Evolutionary conservation across 2,113 vertebrate species (phyloP), one percentile per base, ranked within the genome.

Genomic region (Jacana jacana): DNA sequence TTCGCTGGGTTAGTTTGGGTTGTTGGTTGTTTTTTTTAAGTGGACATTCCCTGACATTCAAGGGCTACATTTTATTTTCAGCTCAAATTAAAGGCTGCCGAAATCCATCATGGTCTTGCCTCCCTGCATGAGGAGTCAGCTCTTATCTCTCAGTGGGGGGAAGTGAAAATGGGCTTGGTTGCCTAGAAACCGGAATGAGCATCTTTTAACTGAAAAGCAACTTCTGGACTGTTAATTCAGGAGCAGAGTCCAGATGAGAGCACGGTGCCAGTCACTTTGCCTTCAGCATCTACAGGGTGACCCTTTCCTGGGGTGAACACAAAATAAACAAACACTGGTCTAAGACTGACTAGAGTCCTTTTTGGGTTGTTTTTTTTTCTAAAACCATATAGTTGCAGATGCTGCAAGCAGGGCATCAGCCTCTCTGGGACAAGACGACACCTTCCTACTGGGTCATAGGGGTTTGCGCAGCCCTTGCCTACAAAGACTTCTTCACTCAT

Each of bases 121-220:
- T 96, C 90, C 76, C 93, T 89, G 83, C 94, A 57, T 77, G 86
- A 97, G 87, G 78, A 97, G 81, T 88, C 91, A 82, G 91, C 94
- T 95, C 91, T 94, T 95, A 90, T 95, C 70, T 97, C 96, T 55
- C 96, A 88, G 91, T 94, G 61, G 97, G 97, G 87, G 91, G 91
- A 92, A 97, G 79, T 46, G 76, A 94, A 96, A 97, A 97, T 93
- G 89, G 97, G 81, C 86, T 93, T 6, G 11, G 97, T 97, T 97
- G 97, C 97, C 95, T 97, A 72, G 97, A 97, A 97, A 98, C 97
- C 94, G 64, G 85, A 95, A 81, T 48, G 91, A 96, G 91, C 94
- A 96, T 97, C 95, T 91, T 87, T 88, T 49, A 90, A 81, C 88
- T 78, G 88, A 88, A 94, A 95, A 86, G 88, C 86, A 96, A 93